Conservation (phyloP, 92 coral and sea anemone genomes). For the Porites evermanni region DNA sequence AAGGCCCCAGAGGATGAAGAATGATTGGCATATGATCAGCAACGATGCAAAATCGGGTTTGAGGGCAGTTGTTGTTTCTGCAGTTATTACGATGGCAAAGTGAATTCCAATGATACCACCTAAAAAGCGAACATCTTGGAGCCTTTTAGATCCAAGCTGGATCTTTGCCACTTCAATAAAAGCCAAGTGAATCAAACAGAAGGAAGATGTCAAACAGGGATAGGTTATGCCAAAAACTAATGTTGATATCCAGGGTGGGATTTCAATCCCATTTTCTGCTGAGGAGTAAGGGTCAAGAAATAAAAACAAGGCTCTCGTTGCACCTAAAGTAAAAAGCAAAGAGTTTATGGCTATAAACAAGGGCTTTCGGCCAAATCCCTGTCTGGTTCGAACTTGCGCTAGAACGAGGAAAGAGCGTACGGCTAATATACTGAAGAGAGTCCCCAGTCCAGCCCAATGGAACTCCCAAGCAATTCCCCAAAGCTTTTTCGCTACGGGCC, state of each 20-base stretch:
- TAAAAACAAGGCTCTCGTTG: slow-evolving; percentile 64
- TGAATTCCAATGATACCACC: slow-evolving; percentile 52
- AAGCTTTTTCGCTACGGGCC: slow-evolving; percentile 75
- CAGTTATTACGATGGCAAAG: slow-evolving; percentile 49
- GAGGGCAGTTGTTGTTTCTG: slow-evolving; percentile 53
- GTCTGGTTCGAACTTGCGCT: slow-evolving; percentile 19
- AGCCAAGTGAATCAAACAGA: slow-evolving; percentile 66
- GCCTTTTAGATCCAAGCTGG: slow-evolving; percentile 32
- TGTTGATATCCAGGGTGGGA: slow-evolving; percentile 37
- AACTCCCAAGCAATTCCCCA: slow-evolving; percentile 89
- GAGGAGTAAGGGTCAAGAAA: slow-evolving; percentile 76
- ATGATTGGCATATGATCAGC: slow-evolving; percentile 67
- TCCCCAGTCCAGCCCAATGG: slow-evolving; percentile 87
- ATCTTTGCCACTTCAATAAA: slow-evolving; percentile 76
- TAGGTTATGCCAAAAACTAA: slow-evolving; percentile 73
- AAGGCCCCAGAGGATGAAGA: slow-evolving; percentile 76
- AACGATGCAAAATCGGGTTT: slow-evolving; percentile 41
- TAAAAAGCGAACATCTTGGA: slow-evolving; percentile 59
- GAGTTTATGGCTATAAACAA: slow-evolving; percentile 56
- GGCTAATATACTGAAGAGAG: slow-evolving; percentile 64
- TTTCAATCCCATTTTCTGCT: slow-evolving; percentile 52
- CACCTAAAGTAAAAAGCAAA: slow-evolving; percentile 62
- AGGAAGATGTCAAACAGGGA: slow-evolving; percentile 79
- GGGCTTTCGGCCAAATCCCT: slow-evolving; percentile 58
- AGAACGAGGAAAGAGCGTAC: slow-evolving; percentile 64